Percentiles rank a stretch among this genome's conserved stretches.
Evolutionary conservation across 2,113 vertebrate species (phyloP).

Genomic region (Axis porcinus): DNA sequence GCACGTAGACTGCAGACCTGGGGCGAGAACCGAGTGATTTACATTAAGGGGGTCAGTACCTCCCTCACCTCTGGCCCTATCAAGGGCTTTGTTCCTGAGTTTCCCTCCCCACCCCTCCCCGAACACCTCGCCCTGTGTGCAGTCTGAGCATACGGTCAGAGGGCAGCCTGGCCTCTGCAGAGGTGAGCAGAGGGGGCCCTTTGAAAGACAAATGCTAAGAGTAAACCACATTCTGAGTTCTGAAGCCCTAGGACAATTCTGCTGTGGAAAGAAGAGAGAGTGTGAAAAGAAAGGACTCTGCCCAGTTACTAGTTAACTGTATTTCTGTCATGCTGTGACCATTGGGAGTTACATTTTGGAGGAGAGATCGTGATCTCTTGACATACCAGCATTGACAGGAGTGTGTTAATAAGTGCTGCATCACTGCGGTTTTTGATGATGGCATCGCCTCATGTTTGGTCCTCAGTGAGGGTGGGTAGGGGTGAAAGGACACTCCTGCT

Average conservation of each 20-base stretch:
- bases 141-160: not conserved
- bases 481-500: not conserved
- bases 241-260: not conserved
- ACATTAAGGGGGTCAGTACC: not conserved
- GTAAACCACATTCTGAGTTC: not conserved
- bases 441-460: not conserved
- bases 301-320: not conserved
- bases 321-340: not conserved
- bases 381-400: not conserved
- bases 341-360: not conserved
- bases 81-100: not conserved
- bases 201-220: not conserved
- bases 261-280: not conserved
- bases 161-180: not conserved
- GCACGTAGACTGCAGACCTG: too few relatives aligned
- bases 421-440: not conserved
- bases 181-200: not conserved
- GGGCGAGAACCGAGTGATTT: not conserved
- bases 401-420: not conserved
- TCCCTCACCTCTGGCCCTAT: not conserved
- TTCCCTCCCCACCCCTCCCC: too few relatives aligned
- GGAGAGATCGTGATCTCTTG: not conserved
- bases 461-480: not conserved
- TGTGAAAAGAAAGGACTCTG: not conserved
- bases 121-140: not conserved